Base-by-base conservation (phyloP, 2,888 invertebrate species). In the Cheilosia vulpina region DNA sequence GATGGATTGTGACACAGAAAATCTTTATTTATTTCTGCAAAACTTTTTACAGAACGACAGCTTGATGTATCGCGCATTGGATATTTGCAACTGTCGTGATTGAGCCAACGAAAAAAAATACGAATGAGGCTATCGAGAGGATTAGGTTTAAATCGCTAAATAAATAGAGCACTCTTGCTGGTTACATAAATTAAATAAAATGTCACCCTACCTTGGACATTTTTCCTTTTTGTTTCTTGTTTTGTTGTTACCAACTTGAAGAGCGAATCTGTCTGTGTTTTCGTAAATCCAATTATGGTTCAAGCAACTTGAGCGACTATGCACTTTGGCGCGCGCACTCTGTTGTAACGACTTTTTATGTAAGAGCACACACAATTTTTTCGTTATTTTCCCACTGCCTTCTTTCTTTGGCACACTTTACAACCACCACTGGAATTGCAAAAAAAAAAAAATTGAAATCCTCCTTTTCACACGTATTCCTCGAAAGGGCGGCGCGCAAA, bases 261-360 rank as follows among this genome's bases (percentile, higher is more conserved):
- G 19, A 17, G 58, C 27, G 27, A 38, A 31, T 68, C 83, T 62
- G 60, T 60, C 43, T 45, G 55, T 52, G 13, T 15, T 52, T 13
- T 21, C 13, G 71, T 76, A 78, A 87, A 87, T 87, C 87, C 87
- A 87, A 87, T 81, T 87, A 87, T 75, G 73, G 81, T 77, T 82
- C 81, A 82, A 73, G 45, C 69, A 69, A 63, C 69, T 72, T 60
- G 27, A 34, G 66, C 34, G 27, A 55, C 55, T 68, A 55, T 81
- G 43, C 73, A 76, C 81, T 17, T 21, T 41, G 21, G 27, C 24
- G 11, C 19, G 5, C 68, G 38, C 69, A 76, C 57, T 62, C 50
- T 58, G 65, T 60, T 58, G 60, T 41, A 65, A 21, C 52, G 15
- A 31, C 34, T 73, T 60, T 75, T 57, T 81, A 63, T 76, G 41